phyloP scores from a whole-genome alignment of 2,888 invertebrate genomes.

The Tetanocera ferruginea region DNA sequence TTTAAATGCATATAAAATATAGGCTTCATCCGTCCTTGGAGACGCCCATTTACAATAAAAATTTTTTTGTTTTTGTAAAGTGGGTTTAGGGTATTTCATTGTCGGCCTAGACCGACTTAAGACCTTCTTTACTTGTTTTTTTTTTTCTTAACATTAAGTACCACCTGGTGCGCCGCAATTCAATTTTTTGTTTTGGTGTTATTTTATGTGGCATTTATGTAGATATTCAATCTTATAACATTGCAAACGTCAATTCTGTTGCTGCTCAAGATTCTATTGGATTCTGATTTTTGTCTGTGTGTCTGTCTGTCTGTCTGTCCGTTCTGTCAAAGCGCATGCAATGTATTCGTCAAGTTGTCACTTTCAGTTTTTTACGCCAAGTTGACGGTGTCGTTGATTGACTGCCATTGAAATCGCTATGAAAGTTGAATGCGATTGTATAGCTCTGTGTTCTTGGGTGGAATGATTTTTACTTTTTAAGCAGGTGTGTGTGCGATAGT shows the following conservation, averaged over 20 bases:
- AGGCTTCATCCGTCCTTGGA: no score
- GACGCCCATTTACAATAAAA: no score
- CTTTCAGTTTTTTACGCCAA: conserved; percentile 28
- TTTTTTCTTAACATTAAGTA: neutral
- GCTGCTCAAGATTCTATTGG: neutral
- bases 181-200: neutral
- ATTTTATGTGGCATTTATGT: neutral
- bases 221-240: neutral
- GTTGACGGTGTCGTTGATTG: neutral
- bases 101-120: no score
- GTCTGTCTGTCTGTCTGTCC: neutral
- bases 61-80: no score
- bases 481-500: neutral
- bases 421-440: conserved; percentile 7
- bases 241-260: neutral
- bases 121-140: no score
- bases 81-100: no score
- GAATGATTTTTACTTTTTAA: neutral
- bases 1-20: no score
- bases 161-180: neutral
- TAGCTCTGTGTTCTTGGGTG: neutral
- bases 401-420: conserved; percentile 16
- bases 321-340: neutral
- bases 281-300: neutral
- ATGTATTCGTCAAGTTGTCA: conserved; percentile 21